Conservation (phyloP, 2,797 vertebrate species). For the Eulemur albifrons region DNA sequence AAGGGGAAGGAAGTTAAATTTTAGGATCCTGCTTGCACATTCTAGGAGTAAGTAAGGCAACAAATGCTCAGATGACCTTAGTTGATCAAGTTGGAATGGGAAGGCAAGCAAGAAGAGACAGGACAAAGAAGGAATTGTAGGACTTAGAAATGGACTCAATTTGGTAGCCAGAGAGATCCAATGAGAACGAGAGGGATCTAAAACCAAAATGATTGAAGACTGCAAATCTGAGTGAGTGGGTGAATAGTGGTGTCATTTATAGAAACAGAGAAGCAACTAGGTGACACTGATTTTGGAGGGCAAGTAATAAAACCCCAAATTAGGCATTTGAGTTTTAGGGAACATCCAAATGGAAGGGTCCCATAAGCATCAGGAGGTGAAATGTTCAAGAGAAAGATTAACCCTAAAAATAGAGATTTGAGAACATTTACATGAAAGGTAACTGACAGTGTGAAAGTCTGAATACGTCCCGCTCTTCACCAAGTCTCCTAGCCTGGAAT, state of each 20-base stretch:
- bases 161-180: neutral
- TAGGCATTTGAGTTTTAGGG: neutral
- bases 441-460: neutral
- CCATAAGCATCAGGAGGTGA: neutral
- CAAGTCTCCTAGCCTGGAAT: neutral
- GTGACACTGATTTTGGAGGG: neutral
- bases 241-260: neutral
- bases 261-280: neutral
- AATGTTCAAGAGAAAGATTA: neutral
- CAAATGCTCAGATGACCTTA: neutral
- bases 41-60: neutral
- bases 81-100: neutral
- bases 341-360: neutral
- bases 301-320: neutral
- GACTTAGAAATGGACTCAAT: neutral
- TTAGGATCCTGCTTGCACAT: neutral
- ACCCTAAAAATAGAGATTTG: neutral
- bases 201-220: neutral
- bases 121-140: neutral
- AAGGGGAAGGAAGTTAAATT: neutral
- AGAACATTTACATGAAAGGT: neutral
- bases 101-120: neutral
- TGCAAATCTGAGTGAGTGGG: neutral
- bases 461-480: neutral
- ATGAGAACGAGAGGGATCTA: neutral